Conservation (phyloP, 2,888 invertebrate genomes). For the Prenolepis imparis region DNA sequence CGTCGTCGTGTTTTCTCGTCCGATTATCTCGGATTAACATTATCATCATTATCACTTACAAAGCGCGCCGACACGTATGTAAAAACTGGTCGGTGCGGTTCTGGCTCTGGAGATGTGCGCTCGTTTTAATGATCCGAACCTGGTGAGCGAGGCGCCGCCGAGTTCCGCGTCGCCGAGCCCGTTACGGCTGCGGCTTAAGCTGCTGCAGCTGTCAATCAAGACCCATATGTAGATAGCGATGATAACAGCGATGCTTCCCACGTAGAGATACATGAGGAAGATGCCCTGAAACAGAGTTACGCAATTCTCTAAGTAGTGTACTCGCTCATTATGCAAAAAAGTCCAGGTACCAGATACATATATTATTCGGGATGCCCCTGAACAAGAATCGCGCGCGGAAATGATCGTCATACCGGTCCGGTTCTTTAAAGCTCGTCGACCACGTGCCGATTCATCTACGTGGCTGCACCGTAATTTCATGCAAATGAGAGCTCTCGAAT, state of each 20-base stretch:
- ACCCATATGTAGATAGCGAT: conserved; percentile 88
- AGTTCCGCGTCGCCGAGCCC: conserved; percentile 86
- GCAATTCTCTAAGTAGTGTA: background rate
- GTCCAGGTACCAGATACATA: background rate
- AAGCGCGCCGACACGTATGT: conserved; percentile 87
- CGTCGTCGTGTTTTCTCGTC: background rate
- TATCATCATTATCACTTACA: conserved; percentile 83
- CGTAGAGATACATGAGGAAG: conserved; percentile 87
- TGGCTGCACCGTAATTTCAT: conserved; percentile 62
- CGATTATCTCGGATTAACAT: background rate
- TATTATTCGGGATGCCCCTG: background rate
- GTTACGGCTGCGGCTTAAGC: conserved; percentile 78
- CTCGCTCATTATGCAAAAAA: conserved; percentile 8
- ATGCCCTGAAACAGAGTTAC: conserved; percentile 83
- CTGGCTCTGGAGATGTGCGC: conserved; percentile 87
- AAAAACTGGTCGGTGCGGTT: conserved; percentile 87
- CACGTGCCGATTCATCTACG: conserved; percentile 11
- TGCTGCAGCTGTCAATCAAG: conserved; percentile 87
- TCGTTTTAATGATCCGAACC: conserved; percentile 87
- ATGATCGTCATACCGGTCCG: background rate
- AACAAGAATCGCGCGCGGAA: background rate
- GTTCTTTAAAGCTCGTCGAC: conserved; percentile 14
- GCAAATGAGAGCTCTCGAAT: conserved; percentile 40
- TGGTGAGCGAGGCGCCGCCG: conserved; percentile 85
- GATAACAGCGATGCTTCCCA: conserved; percentile 87